Base-by-base conservation (phyloP, 2,113 vertebrate species). In the Colinus virginianus region DNA sequence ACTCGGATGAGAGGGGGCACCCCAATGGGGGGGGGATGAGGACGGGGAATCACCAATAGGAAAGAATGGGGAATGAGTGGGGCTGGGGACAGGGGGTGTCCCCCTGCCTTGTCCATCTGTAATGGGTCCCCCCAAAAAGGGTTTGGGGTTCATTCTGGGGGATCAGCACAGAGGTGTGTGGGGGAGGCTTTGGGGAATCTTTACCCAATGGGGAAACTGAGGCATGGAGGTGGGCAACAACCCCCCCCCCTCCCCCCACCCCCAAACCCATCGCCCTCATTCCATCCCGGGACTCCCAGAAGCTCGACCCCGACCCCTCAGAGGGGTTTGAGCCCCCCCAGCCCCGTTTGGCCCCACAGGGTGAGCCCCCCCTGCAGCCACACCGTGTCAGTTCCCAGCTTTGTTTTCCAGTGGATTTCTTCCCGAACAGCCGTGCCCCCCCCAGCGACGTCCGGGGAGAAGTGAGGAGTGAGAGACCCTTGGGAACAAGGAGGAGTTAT, bases 401-500 rank as follows among this genome's bases (percentile, higher is more conserved):
- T 94, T 87, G 90, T 83, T 87, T 92, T 87, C 82, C 38, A 64
- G 77, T 30, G 30, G 42, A 55, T 61, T 64, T 70, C 62, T 77
- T 68, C 72, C 75, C 83, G 9, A 79, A 83, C 61, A 64, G 56
- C 90, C 78, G 3, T 30, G 43, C 68, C 83, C 59, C 58, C 70
- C 78, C 90, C 82, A 51, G 74, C 6, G 3, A 32, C 53, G 8
- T 92, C 84, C 76, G 63, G 71, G 87, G 34, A 49, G 26, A 90
- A 94, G 69, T 75, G 87, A 90, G 90, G 93, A 80, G 67, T 84
- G 87, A 94, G 87, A 62, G 71, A 62, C 59, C 78, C 75, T 84
- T 87, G 45, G 83, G 83, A 86, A 90, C 92, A 90, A 94, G 68
- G 79, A 92, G 93, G 74, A 58, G 66, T 84, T 87, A 92, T 92